Base-by-base conservation (phyloP, 2,113 vertebrate genomes). In the Ammodytes dubius region DNA sequence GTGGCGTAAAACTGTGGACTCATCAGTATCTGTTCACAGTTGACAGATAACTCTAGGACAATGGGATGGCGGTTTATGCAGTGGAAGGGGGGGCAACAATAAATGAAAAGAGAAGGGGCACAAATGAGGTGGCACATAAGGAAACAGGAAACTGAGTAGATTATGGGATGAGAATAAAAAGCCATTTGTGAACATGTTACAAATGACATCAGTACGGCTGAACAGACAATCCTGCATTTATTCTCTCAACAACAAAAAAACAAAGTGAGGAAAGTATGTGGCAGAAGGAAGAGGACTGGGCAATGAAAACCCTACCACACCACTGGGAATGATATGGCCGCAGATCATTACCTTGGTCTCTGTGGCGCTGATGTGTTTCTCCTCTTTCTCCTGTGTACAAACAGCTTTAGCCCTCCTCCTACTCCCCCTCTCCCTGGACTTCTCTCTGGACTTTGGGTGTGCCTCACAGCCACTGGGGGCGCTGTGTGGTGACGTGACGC, bases 401-500 rank as follows among this genome's bases (percentile, higher is more conserved):
- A 81, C 56, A 42, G 84, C 61, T 76, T 82, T 90, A 15, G 84
- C 59, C 74, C 68, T 91, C 74, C 82, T 91, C 82, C 90, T 90
- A 79, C 81, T 77, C 53, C 87, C 79, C 65, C 85, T 81, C 61
- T 91, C 84, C 70, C 47, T 81, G 75, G 85, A 78, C 79, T n/a
- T n/a, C n/a, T n/a, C n/a, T n/a, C n/a, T n/a, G n/a, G n/a, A n/a
- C n/a, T 88, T 87, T 17, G 91, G 67, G 61, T 91, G 88, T 76
- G 93, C 95, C 6, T 95, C 95, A 37, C 83, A 40, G 17, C 91
- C 4, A 92, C 93, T 15, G 87, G 88, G 0, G 93, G 90, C 68
- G 90, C 60, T 87, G 88, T 14, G 91, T 90, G 89, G 93, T 91
- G 91, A 87, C 87, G 95, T 88, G 91, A 72, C 7, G 92, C 88